Evolutionary conservation across 2,888 invertebrate species (phyloP).

Genomic region (Chalcis sispes): DNA sequence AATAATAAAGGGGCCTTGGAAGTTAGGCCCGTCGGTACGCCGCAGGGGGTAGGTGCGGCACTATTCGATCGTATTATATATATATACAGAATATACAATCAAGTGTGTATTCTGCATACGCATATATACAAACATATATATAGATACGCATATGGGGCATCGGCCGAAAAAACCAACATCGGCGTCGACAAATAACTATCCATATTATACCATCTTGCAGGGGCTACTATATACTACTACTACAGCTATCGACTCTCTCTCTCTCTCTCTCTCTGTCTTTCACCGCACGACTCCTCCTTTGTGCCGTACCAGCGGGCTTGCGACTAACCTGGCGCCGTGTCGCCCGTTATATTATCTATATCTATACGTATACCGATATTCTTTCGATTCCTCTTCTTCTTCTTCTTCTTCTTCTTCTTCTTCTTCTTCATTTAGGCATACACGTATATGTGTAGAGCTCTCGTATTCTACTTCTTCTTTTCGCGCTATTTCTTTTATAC

Average conservation of each 20-base stretch:
- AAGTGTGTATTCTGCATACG: no score
- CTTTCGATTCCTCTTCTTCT: no score
- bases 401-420: no score
- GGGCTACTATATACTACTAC: conserved; percentile 74
- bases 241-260: conserved; percentile 68
- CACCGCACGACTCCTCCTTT: neutral
- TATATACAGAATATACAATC: no score
- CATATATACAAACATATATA: conserved; percentile 61
- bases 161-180: conserved; percentile 73
- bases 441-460: neutral
- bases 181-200: conserved; percentile 75
- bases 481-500: neutral
- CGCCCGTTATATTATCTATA: neutral
- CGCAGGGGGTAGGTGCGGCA: conserved; percentile 74
- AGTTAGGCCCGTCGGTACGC: conserved; percentile 70
- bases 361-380: no score
- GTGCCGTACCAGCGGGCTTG: neutral
- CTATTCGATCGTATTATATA: no score
- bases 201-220: conserved; percentile 74
- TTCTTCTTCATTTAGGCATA: no score
- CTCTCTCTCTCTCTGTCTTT: conserved; percentile 62
- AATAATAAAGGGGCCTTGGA: conserved; percentile 63
- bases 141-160: conserved; percentile 6
- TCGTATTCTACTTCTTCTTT: neutral
- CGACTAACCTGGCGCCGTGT: neutral